phyloP scores from a whole-genome alignment of 2,888 invertebrate genomes.

The Scrobipalpa costella region DNA sequence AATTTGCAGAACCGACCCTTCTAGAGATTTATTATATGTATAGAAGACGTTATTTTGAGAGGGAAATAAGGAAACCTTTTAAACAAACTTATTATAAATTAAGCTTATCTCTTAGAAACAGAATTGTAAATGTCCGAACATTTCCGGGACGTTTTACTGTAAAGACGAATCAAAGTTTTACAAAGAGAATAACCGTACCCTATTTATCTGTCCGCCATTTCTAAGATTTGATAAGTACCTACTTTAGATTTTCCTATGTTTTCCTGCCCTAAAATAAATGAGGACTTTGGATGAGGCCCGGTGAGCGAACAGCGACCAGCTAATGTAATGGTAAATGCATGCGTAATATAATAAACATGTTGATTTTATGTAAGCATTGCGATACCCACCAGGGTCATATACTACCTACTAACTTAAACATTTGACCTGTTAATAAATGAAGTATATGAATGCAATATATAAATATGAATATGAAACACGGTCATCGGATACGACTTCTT shows the following conservation, averaged over 20 bases:
- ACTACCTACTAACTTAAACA: no score
- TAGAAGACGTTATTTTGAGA: not conserved
- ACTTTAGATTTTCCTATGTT: not conserved
- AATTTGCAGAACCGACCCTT: no score
- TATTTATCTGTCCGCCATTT: not conserved
- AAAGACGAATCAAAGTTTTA: slow-evolving; percentile 13
- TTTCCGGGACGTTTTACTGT: not conserved
- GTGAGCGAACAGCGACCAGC: no score
- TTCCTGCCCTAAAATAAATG: not conserved
- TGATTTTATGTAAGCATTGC: no score
- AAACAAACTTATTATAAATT: not conserved
- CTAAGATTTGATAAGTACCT: not conserved
- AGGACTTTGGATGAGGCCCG: not conserved
- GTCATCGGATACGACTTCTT: no score
- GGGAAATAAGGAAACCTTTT: not conserved
- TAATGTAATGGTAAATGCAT: no score
- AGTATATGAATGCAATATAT: no score
- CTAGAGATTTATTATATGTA: no score
- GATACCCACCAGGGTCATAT: no score
- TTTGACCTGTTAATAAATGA: no score
- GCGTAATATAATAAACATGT: no score
- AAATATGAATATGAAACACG: no score
- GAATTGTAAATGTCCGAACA: slow-evolving; percentile 6
- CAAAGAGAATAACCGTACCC: slow-evolving; percentile 1
- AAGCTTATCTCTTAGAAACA: not conserved